Conservation (phyloP, 2,797 vertebrate genomes). For the Liparis tanakae region DNA sequence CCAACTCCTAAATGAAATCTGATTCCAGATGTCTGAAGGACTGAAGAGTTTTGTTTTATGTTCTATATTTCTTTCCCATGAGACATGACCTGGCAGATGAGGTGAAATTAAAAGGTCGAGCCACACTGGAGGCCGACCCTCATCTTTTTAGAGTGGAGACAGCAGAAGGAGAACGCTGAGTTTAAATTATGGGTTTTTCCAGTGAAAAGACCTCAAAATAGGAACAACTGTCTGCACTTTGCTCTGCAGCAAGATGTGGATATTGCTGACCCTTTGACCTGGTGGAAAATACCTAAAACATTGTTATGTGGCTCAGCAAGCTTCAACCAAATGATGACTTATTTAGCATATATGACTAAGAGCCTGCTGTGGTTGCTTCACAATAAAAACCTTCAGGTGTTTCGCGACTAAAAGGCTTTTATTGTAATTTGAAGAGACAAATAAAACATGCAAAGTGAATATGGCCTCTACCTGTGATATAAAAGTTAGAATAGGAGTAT, state of each 20-base stretch:
- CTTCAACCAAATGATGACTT: not conserved
- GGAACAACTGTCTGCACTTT: not conserved
- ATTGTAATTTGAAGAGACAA: conserved; percentile 2
- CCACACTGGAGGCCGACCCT: not conserved
- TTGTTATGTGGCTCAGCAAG: not conserved
- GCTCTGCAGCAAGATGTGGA: not conserved
- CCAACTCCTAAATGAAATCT: conserved; percentile 22
- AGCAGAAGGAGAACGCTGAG: not conserved
- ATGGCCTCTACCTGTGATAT: not conserved
- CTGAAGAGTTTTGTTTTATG: conserved; percentile 28
- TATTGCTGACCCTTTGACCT: not conserved
- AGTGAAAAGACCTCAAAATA: not conserved
- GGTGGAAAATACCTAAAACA: not conserved
- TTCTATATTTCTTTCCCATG: not conserved
- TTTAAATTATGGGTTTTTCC: not conserved
- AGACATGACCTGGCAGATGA: not conserved
- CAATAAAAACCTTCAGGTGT: conserved; percentile 4
- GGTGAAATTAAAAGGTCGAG: conserved; percentile 14
- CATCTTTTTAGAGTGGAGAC: too few relatives aligned
- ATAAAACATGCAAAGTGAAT: not conserved
- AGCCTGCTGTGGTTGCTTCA: not conserved
- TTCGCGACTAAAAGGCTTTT: not conserved
- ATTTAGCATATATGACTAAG: not conserved
- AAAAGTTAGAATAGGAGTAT: not conserved
- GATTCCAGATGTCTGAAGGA: conserved; percentile 7